Evolutionary conservation across 2,113 vertebrate genomes (phyloP), one percentile per base, ranked within the genome.

Genomic region (Xenotilapia longispinis): DNA sequence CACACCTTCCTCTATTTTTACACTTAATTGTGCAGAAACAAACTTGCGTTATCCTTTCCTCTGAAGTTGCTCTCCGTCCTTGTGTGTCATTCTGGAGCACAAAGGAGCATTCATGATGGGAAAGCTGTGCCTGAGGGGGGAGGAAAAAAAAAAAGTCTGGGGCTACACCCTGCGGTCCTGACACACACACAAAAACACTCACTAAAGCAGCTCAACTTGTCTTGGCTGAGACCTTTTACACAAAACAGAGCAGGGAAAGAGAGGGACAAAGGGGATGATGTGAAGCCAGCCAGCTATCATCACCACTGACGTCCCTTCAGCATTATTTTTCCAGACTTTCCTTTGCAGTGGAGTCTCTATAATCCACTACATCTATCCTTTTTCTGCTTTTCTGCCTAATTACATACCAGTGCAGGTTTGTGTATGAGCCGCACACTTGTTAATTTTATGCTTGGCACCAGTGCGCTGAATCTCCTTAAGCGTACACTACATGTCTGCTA

Each of bases 51-150:
- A 73, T 82, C 88, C 82, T 84, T 80, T 14, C 58, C 89, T 87
- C 65, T 79, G 63, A 65, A 68, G 80, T 89, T 89, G 89, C 86
- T 88, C 88, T 87, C 88, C 65, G 87, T 31, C 79, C 79, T 15
- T 81, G 84, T 80, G 90, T 80, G 83, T 93, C 83, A 87, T 53
- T 88, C 73, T 82, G 75, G 85, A 91, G 90, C 90, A 94, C 90
- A 93, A 94, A 94, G 91, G 84, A 80, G 53, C 80, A 94, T 94
- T 94, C 89, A 94, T 93, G 92, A 91, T 84, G 53, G 86, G 75
- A 81, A 91, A 85, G 89, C 78, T 6, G 84, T 81, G 92, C 91
- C 89, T 82, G 86, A 82, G 82, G 91, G 87, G 21, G 40, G 14
- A 5, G 21, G 23, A 2, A 68, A 87, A 90, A 89, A 89, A 90